These are phyloP conservation scores for Neomonachus schauinslandi DNA, from an alignment of 2,113 vertebrate genomes.

Conservation along the genomic window DNA sequence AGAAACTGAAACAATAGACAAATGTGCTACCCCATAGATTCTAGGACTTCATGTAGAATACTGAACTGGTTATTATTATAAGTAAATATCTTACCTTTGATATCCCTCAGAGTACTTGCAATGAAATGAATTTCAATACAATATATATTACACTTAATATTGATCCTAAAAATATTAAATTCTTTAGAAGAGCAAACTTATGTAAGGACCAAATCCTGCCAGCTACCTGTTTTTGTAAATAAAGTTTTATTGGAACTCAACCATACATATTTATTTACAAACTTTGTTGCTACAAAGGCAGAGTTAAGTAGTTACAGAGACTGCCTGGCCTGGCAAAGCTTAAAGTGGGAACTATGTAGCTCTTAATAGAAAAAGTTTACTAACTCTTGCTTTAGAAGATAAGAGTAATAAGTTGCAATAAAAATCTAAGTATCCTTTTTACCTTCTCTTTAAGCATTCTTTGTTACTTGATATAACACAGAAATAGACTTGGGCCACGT, in stretches of 20 bases:
- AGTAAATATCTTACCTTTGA: conserved; percentile 1
- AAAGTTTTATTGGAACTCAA: background rate
- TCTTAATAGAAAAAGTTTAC: background rate
- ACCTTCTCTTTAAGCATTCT: background rate
- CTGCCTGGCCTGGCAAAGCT: background rate
- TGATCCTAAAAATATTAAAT: background rate
- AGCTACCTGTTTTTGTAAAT: background rate
- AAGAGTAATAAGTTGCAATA: conserved; percentile 13
- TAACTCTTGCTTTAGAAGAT: background rate
- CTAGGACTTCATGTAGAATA: background rate
- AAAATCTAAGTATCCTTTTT: background rate
- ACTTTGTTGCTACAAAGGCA: background rate
- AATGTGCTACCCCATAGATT: background rate
- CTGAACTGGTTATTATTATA: conserved; percentile 16
- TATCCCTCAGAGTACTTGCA: background rate
- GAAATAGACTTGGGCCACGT: background rate
- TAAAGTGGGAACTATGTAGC: background rate
- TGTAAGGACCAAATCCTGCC: background rate
- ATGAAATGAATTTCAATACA: conserved; percentile 13
- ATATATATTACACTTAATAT: background rate
- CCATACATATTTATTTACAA: background rate
- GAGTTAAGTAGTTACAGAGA: background rate
- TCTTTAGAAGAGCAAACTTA: conserved; percentile 1
- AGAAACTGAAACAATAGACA: background rate
- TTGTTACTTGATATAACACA: background rate